phyloP scores from a whole-genome alignment of 2,113 vertebrate species.

The Cervus canadensis region DNA sequence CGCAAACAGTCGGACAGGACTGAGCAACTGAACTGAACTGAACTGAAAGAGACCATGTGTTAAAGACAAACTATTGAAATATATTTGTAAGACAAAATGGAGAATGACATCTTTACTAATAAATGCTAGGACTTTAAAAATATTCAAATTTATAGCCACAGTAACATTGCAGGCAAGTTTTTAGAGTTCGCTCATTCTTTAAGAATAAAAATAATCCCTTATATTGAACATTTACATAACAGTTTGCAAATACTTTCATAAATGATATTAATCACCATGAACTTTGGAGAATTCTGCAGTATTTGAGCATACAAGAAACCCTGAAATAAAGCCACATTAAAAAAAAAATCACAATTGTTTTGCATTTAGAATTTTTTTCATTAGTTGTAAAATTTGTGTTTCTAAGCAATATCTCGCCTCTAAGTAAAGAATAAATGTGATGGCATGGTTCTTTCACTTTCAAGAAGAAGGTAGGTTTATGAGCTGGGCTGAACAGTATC shows the following conservation, averaged over 20 bases:
- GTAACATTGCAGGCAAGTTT: background rate
- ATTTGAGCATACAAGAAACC: background rate
- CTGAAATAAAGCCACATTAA: background rate
- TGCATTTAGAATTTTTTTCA: background rate
- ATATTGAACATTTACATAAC: background rate
- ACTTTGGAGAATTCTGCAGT: conserved; percentile 16
- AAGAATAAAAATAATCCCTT: conserved; percentile 40
- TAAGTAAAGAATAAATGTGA: background rate
- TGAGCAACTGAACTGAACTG: background rate
- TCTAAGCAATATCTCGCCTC: background rate
- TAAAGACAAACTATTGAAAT: conserved; percentile 25
- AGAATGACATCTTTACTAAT: background rate
- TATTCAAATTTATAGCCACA: background rate
- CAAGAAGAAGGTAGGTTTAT: background rate
- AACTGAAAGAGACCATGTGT: background rate
- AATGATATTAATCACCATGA: conserved; percentile 25
- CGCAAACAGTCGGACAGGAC: fast-evolving
- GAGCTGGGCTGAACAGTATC: background rate
- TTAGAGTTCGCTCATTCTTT: background rate
- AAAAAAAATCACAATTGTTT: background rate
- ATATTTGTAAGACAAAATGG: background rate
- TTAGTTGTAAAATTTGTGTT: background rate
- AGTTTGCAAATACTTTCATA: background rate
- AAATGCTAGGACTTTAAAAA: background rate
- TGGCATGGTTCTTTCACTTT: background rate